phyloP scores from a whole-genome alignment of 2,113 vertebrate genomes.

The Aleadryas rufinucha region DNA sequence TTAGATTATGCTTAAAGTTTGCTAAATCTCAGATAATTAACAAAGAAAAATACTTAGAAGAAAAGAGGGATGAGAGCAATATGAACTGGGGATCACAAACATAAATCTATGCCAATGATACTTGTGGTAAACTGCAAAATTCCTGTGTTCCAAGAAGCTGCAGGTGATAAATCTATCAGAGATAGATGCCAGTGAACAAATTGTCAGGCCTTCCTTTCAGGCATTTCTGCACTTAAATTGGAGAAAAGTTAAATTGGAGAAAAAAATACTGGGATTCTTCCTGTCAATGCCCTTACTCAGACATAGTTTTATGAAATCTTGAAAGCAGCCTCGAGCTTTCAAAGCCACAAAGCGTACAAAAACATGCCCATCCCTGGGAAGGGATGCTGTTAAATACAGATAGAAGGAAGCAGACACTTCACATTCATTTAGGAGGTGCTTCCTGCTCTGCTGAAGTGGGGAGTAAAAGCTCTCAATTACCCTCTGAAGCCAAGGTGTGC shows the following conservation, averaged over 20 bases:
- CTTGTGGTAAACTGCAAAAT: background rate
- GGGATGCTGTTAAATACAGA: background rate
- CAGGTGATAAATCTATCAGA: background rate
- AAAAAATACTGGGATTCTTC: background rate
- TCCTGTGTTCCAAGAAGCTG: background rate
- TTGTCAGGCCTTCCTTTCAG: background rate
- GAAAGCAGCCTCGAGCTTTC: background rate
- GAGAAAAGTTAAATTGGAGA: background rate
- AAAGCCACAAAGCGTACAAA: background rate
- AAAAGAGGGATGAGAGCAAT: background rate
- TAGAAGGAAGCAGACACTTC: background rate
- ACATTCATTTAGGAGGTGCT: background rate
- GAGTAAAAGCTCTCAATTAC: background rate
- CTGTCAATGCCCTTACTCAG: background rate
- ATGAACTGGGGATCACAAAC: background rate
- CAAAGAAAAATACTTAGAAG: background rate
- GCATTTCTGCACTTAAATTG: background rate
- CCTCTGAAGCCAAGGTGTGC: background rate
- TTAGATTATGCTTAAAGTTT: background rate
- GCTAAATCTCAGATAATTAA: background rate
- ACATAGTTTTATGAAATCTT: background rate
- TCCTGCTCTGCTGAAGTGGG: background rate
- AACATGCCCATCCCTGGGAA: background rate
- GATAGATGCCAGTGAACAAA: background rate
- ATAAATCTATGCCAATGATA: background rate